These are phyloP conservation scores for Cyprinodon tularosa DNA, from an alignment of 2,113 vertebrate genomes.

Conservation along the genomic window DNA sequence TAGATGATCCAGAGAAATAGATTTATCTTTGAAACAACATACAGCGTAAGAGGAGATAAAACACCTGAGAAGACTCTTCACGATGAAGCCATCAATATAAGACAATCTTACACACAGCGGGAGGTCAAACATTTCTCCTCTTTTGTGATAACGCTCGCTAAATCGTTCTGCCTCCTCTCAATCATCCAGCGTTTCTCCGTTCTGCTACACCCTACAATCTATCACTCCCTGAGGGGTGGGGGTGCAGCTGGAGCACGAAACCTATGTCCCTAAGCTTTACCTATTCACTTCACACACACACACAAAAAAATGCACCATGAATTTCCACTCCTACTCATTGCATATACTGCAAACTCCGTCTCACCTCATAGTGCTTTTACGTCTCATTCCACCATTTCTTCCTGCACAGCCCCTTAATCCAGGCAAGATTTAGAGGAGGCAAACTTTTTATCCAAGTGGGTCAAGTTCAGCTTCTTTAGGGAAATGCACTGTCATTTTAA, in stretches of 20 bases:
- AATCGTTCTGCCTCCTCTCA: slow-evolving; percentile 48
- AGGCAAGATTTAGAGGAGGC: slow-evolving; percentile 27
- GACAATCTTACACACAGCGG: slow-evolving; percentile 47
- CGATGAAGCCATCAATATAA: slow-evolving; percentile 53
- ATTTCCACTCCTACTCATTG: slow-evolving; percentile 12
- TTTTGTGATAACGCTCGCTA: slow-evolving; percentile 35
- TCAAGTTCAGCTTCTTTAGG: slow-evolving; percentile 38
- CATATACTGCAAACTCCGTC: slow-evolving; percentile 9
- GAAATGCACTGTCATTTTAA: slow-evolving; percentile 42
- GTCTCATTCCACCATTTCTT: slow-evolving; percentile 21
- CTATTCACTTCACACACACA: slow-evolving; percentile 30
- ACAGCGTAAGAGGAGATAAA: slow-evolving; percentile 25
- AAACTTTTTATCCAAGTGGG: slow-evolving; percentile 37
- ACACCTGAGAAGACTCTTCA: slow-evolving; percentile 38
- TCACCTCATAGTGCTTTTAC: slow-evolving; percentile 33
- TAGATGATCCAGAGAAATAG: slow-evolving; percentile 19
- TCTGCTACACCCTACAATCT: slow-evolving; percentile 59
- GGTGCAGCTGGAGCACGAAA: slow-evolving; percentile 39
- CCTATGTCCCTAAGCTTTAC: slow-evolving; percentile 38
- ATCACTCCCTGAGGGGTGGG: slow-evolving; percentile 37
- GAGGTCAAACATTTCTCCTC: slow-evolving; percentile 40
- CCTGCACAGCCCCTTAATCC: slow-evolving; percentile 29
- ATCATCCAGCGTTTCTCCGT: slow-evolving; percentile 44
- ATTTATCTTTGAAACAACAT: slow-evolving; percentile 37
- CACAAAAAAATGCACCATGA: background rate